phyloP scores from a whole-genome alignment of 1,140 invertebrate species.

The Periplaneta americana region DNA sequence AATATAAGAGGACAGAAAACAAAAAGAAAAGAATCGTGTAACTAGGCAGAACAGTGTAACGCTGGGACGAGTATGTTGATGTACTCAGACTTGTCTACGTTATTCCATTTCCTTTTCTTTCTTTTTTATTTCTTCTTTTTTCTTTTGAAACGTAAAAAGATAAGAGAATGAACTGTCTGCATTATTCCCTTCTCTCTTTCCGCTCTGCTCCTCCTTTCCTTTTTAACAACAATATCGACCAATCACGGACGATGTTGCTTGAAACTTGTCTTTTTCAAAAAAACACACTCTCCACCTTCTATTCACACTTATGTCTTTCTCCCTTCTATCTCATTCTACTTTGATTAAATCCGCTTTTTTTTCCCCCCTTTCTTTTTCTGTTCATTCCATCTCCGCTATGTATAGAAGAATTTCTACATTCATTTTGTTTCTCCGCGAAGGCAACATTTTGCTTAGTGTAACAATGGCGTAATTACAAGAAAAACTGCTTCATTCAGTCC shows the following conservation, averaged over 20 bases:
- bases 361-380: too few species aligned
- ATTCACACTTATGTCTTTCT: neutral
- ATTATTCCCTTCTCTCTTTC: neutral
- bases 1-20: neutral
- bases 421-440: neutral
- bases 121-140: too few species aligned
- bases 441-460: neutral
- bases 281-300: neutral
- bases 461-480: neutral
- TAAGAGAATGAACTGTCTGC: neutral
- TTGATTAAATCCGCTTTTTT: conserved; percentile 8
- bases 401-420: neutral
- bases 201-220: neutral
- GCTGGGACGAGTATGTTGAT: neutral
- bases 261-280: neutral
- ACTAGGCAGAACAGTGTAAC: neutral
- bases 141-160: neutral
- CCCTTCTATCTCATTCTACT: neutral
- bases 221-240: neutral
- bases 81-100: neutral
- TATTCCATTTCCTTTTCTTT: too few species aligned
- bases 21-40: neutral
- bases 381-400: neutral
- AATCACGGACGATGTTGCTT: neutral
- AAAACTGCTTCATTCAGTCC: neutral